Base-by-base conservation (phyloP, 2,888 invertebrate genomes). In the Thymelicus lineola region DNA sequence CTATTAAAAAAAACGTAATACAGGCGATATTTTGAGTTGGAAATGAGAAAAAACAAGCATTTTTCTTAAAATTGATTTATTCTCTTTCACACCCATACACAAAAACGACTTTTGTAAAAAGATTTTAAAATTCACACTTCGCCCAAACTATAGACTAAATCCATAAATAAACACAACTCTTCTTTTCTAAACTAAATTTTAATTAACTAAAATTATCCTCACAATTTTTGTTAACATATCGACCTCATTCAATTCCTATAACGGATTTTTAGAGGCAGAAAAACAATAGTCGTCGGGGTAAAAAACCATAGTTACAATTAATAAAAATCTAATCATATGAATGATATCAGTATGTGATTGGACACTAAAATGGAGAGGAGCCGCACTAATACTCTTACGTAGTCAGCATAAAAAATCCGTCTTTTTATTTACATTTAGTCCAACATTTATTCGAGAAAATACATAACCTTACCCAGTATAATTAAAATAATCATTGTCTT, bases 61-160 rank as follows among this genome's bases (percentile, higher is more conserved):
- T 42, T 77, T 80, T 73, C 75, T 81, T 83, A 82, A 81, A 84
- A 83, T 75, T 80, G 72, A 83, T 87, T 86, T 84, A 79, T 80
- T 80, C 80, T 80, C 79, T 82, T 85, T 83, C 46, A 85, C 81
- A 84, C 73, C 79, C 80, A 80, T 83, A 85, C 81, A 82, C 79
- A 80, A 82, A 79, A 77, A 74, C 72, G 74, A 75, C 72, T 73
- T 35, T 74, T 70, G 69, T 75, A 75, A 67, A 72, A 71, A 74
- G 63, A 76, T 74, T 75, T 70, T 74, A 75, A 75, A 76, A 80
- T 79, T 78, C 82, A 82, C 81, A 81, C 82, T 79, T 78, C 71
- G 78, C 78, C 77, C 77, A 75, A 79, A 77, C 77, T 76, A 81
- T 69, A 46, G 7, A 20, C 55, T 57, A 57, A n/a, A 45, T 42